Conservation (phyloP, 64 coral and sea anemone species). For the Pachyseris speciosa region DNA sequence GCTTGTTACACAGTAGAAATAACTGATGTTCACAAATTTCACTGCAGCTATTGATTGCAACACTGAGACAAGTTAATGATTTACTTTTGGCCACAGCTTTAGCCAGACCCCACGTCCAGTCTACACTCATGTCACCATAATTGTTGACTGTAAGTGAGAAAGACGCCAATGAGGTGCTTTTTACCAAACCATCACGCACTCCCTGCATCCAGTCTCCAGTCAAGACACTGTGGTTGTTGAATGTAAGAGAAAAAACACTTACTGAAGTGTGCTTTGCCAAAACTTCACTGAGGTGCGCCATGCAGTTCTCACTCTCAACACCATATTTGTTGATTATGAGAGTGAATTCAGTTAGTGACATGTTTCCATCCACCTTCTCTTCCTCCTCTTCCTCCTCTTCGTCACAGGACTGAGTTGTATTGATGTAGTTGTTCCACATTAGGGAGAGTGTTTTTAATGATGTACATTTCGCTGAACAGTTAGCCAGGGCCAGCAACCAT, state of each 20-base stretch:
- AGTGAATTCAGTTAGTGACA: not conserved
- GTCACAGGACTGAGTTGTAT: too few species aligned
- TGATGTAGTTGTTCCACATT: too few species aligned
- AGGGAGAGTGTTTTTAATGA: too few species aligned
- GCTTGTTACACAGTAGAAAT: not conserved
- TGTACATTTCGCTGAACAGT: not conserved
- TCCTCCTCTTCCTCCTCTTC: too few species aligned
- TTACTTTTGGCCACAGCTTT: not conserved
- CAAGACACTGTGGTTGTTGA: not conserved
- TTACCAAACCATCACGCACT: not conserved
- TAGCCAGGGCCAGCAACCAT: too few species aligned
- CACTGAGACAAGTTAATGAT: not conserved
- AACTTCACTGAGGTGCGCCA: too few species aligned
- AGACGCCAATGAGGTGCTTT: not conserved
- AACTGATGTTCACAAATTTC: not conserved
- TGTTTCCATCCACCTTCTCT: too few species aligned
- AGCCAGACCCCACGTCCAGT: not conserved
- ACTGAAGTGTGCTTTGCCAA: not conserved
- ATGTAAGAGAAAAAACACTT: not conserved
- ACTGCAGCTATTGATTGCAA: not conserved
- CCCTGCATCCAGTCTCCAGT: too few species aligned
- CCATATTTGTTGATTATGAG: not conserved
- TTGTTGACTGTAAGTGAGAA: not conserved
- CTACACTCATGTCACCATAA: not conserved
- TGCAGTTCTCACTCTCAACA: not conserved